Evolutionary conservation across 2,797 vertebrate species (phyloP), one percentile per base, ranked within the genome.

Genomic region (Falco rusticolus): DNA sequence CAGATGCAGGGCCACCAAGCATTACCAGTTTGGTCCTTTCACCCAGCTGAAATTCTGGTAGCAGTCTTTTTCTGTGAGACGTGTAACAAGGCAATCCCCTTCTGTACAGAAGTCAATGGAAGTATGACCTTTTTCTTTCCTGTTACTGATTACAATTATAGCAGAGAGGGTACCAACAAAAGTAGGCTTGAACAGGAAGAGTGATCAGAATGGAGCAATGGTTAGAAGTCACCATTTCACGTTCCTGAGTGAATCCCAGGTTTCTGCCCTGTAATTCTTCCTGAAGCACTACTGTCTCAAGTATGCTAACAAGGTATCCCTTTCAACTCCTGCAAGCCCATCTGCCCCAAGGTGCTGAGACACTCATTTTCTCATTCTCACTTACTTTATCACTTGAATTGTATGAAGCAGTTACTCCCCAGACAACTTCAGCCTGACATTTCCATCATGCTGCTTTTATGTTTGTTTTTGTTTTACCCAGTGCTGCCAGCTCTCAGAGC

Each of bases 191-290:
- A 87, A 53, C 25, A 71, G 41, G n/a, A 84, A 60, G 31, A 53
- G 45, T 18, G 31, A 56, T 60, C 29, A 47, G 45, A 43, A 45
- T 75, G 17, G 53, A 68, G 19, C 0, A 0, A 3, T 69, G 7
- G 16, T 68, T 41, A 68, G 13, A 78, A 70, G 28, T 71, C n/a
- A 56, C 3, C 15, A 12, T 71, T 74, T 94, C 5, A 5, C 21
- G 9, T 75, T 91, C 10, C 22, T 0, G 0, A 26, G 8, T 78
- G 50, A 51, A 75, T 81, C 37, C 16, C 26, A 53, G 18, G 4
- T 57, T 87, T 87, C 45, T 82, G 41, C 9, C 9, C 19, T 64
- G 78, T 21, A 59, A 29, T 84, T 93, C 21, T 51, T 39, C 48
- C 19, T 50, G 39, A 66, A 87, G 53, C 12, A 72, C 25, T 77